These are phyloP conservation scores for Tetragonisca angustula DNA, from an alignment of 2,888 invertebrate genomes.

Conservation along the genomic window DNA sequence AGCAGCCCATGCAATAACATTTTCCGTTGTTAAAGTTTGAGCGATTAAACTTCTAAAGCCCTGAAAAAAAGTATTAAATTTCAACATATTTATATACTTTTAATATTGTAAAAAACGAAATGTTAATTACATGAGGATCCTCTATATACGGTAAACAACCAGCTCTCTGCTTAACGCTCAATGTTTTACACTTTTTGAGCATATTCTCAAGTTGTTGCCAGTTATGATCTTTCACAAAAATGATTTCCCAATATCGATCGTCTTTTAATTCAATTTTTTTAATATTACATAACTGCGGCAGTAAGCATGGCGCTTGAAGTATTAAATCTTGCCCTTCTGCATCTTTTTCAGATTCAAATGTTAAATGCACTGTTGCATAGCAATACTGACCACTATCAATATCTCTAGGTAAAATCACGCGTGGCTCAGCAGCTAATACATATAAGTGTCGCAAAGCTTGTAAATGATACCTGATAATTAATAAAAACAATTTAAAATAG, in stretches of 20 bases:
- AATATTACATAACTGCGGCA: slow-evolving; percentile 92
- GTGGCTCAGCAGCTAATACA: slow-evolving; percentile 95
- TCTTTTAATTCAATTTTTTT: slow-evolving; percentile 92
- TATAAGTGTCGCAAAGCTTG: slow-evolving; percentile 99
- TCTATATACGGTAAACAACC: slow-evolving; percentile 94
- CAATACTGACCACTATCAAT: slow-evolving; percentile 92
- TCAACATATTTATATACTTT: slow-evolving; percentile 1
- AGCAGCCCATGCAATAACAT: slow-evolving; percentile 88
- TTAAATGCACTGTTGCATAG: slow-evolving; percentile 89
- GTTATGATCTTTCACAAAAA: slow-evolving; percentile 92
- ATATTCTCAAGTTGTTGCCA: slow-evolving; percentile 92
- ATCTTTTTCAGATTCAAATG: slow-evolving; percentile 81
- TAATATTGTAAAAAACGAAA: neutral
- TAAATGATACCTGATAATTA: slow-evolving; percentile 91
- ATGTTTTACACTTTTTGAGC: slow-evolving; percentile 88
- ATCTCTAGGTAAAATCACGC: slow-evolving; percentile 94
- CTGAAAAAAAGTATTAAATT: slow-evolving; percentile 74
- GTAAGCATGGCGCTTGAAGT: slow-evolving; percentile 92
- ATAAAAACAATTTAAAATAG: slow-evolving; percentile 13
- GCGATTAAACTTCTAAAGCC: slow-evolving; percentile 92
- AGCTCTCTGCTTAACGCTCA: slow-evolving; percentile 95
- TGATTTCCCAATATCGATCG: slow-evolving; percentile 95
- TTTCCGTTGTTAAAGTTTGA: slow-evolving; percentile 91
- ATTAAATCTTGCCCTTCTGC: slow-evolving; percentile 86
- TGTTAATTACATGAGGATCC: slow-evolving; percentile 87